These are phyloP conservation scores for Pygoscelis adeliae DNA, from an alignment of 2,113 vertebrate species.

Conservation along the genomic window DNA sequence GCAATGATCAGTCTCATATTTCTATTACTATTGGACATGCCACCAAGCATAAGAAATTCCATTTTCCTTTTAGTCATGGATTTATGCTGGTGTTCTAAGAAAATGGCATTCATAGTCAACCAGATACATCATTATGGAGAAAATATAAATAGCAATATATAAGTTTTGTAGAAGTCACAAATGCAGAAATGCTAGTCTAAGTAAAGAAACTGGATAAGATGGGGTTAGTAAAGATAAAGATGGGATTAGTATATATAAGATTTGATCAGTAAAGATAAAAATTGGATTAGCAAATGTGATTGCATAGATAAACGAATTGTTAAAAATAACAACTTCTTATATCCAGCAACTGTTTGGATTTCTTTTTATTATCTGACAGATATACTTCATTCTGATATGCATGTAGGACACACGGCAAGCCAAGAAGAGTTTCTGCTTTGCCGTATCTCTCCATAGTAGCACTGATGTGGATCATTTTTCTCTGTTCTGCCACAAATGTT, in stretches of 20 bases:
- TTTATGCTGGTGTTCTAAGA: background rate
- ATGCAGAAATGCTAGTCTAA: background rate
- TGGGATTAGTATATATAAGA: background rate
- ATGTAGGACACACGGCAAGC: background rate
- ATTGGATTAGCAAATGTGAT: background rate
- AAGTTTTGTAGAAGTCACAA: background rate
- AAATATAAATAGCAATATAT: background rate
- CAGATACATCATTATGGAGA: background rate
- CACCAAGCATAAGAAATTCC: slow-evolving; percentile 24
- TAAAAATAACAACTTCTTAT: background rate
- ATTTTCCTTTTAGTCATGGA: slow-evolving; percentile 6
- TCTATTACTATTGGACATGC: background rate
- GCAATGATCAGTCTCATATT: background rate
- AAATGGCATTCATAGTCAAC: slow-evolving; percentile 8
- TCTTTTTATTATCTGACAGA: background rate
- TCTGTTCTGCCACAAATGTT: background rate
- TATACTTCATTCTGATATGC: background rate
- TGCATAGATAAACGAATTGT: background rate
- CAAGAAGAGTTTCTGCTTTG: background rate
- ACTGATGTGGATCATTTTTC: background rate
- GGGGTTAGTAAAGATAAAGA: background rate
- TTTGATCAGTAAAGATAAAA: background rate
- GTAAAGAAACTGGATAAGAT: background rate
- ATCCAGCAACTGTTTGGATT: background rate
- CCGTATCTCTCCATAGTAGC: background rate